Evolutionary conservation across 1,140 invertebrate species (phyloP).

Genomic region (Asobara japonica): DNA sequence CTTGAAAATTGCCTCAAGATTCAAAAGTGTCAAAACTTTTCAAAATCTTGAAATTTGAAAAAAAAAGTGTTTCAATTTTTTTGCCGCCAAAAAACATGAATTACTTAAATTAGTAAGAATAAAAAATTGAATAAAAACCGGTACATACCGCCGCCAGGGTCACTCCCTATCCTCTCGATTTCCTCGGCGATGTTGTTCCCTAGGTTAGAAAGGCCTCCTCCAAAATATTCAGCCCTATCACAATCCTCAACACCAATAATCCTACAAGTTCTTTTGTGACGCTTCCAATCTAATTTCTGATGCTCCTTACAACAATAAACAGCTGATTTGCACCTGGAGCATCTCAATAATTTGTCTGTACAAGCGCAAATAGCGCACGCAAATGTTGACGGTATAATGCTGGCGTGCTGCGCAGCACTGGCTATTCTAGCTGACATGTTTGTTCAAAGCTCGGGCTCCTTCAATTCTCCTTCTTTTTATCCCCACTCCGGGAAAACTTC

Average conservation of each 20-base stretch:
- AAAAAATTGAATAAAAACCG: too few relatives aligned
- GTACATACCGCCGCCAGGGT: background rate
- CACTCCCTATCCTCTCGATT: background rate
- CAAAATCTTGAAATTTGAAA: too few relatives aligned
- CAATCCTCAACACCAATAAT: background rate
- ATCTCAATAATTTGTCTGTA: conserved; percentile 75
- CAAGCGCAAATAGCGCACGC: conserved; percentile 75
- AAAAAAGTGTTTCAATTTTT: too few relatives aligned
- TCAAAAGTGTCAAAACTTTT: too few relatives aligned
- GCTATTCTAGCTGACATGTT: conserved; percentile 39
- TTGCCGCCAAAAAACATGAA: too few relatives aligned
- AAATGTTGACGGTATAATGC: conserved; percentile 26
- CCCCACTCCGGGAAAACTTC: background rate
- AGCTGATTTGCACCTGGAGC: conserved; percentile 75
- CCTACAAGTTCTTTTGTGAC: conserved; percentile 69
- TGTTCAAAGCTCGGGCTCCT: background rate
- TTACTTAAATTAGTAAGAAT: too few relatives aligned
- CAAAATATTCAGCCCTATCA: background rate
- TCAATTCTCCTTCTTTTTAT: background rate
- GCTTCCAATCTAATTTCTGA: conserved; percentile 80
- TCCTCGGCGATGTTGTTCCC: conserved; percentile 4
- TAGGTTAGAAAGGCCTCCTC: conserved; percentile 42
- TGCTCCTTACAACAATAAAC: conserved; percentile 84
- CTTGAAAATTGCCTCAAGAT: too few relatives aligned
- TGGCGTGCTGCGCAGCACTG: conserved; percentile 46